A percentile compares a stretch with the other conserved stretches of the same genome.
Conservation (phyloP, 2,888 invertebrate genomes). For the Scaptomyza caliginosa region DNA sequence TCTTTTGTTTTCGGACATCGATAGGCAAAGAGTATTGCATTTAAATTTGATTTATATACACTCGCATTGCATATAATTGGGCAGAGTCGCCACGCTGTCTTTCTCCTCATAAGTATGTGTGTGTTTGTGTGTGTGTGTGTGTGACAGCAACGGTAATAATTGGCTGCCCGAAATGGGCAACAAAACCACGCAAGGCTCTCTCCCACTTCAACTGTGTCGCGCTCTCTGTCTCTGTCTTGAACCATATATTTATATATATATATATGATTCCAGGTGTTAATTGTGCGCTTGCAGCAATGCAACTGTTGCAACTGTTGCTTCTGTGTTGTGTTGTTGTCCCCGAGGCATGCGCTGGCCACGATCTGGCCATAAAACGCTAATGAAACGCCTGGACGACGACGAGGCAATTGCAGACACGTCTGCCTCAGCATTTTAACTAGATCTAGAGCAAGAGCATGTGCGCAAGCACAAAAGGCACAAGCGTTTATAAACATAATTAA, state of each 20-base stretch:
- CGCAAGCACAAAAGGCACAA: constrained; percentile 34
- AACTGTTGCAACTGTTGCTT: constrained; percentile 12
- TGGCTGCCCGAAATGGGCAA: constrained; percentile 48
- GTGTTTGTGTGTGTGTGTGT: neutral
- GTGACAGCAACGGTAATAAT: constrained; percentile 43
- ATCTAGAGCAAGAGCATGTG: constrained; percentile 45
- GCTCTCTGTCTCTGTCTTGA: neutral
- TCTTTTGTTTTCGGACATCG: constrained; percentile 73
- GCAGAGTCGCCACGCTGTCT: constrained; percentile 66
- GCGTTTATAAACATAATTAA: constrained; percentile 75
- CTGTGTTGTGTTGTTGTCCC: constrained; percentile 26
- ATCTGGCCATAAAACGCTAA: constrained; percentile 60
- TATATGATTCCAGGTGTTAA: constrained; percentile 62
- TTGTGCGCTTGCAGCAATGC: constrained; percentile 55
- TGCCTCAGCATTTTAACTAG: constrained; percentile 62
- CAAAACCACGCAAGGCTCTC: constrained; percentile 13
- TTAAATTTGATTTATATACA: constrained; percentile 78
- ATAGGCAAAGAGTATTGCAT: constrained; percentile 66
- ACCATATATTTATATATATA: constrained; percentile 3
- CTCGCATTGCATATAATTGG: constrained; percentile 71
- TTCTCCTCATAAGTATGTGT: neutral
- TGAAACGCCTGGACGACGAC: constrained; percentile 39
- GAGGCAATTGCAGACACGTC: constrained; percentile 48
- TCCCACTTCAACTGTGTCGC: neutral
- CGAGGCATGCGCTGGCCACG: constrained; percentile 44